Percentiles rank a stretch among this genome's conserved stretches.
These are phyloP conservation scores for Heterohyrax brucei DNA, from an alignment of 2,797 vertebrate species.

Conservation along the genomic window DNA sequence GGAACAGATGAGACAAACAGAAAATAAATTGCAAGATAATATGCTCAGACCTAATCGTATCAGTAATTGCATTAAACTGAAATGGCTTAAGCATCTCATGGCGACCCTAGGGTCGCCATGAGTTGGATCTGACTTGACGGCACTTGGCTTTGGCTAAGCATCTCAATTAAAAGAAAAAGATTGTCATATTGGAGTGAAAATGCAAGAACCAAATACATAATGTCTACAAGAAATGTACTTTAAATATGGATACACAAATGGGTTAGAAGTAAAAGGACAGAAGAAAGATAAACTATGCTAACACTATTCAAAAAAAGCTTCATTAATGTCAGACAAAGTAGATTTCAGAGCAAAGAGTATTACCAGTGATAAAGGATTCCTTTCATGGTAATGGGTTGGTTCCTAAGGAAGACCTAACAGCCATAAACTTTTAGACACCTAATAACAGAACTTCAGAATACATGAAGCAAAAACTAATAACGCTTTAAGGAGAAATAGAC, in stretches of 20 bases:
- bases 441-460: neutral
- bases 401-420: neutral
- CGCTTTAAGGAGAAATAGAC: neutral
- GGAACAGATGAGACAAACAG: neutral
- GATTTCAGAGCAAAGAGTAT: constrained; percentile 30
- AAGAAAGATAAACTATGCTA: neutral
- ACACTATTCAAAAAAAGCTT: neutral
- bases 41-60: neutral
- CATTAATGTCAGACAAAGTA: neutral
- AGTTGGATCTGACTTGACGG: too few relatives aligned
- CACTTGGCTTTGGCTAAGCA: neutral
- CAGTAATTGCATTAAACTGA: neutral
- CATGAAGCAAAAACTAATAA: constrained; percentile 8
- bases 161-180: neutral
- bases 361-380: neutral
- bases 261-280: neutral
- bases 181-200: neutral
- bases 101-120: too few relatives aligned
- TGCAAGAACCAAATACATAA: neutral
- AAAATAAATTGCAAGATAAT: constrained; percentile 13
- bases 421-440: neutral
- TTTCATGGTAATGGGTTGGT: neutral
- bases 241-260: constrained; percentile 12
- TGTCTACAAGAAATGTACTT: neutral
- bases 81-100: neutral